Base-by-base conservation (phyloP, 2,797 vertebrate genomes). In the Erethizon dorsatum region DNA sequence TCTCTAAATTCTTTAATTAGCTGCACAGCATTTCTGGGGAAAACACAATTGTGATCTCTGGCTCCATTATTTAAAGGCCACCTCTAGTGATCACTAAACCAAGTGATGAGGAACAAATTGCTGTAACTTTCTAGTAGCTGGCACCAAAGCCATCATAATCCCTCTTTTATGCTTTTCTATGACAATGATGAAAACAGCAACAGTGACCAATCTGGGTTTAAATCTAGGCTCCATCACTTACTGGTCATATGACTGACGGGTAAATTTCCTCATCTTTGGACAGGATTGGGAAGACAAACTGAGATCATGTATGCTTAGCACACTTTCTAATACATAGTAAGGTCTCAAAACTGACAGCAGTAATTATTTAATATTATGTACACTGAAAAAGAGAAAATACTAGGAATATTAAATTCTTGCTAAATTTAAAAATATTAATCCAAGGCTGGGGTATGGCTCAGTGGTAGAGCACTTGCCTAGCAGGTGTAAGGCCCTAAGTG, bases 1-100 rank as follows among this genome's bases (percentile, higher is more conserved):
- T 91, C 79, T 88, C 67, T 54, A 89, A 69, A 95, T 78, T 91
- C 59, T 91, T 22, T 82, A 56, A 52, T 45, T 82, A 83, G 94
- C 33, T 71, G 2, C 11, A 3, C 33, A 73, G 50, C 18, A 88
- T 52, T 71, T 84, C 88, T 56, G 61, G 37, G 54, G 41, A 85
- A 96, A 91, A 91, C 4, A 37, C 28, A 85, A 71, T 37, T 85
- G 17, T 50, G 45, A 75, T 75, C 69, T 88, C 14, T 90, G 69
- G 56, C 41, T 93, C 56, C 50, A 33, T 41, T 91, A 87, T 75
- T 83, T 93, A 88, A 88, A 93, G 56, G 33, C 22, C 20, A 79
- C 41, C n/a, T 73, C 61, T 73, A 84, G 13, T 65, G 61, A 77
- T 77, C 47, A 77, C 73, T 77, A 77, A 77, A 15, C 26, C 73